Evolutionary conservation across 1,140 invertebrate species (phyloP), one percentile per base, ranked within the genome.

Genomic region (Aphelenchoides fujianensis): DNA sequence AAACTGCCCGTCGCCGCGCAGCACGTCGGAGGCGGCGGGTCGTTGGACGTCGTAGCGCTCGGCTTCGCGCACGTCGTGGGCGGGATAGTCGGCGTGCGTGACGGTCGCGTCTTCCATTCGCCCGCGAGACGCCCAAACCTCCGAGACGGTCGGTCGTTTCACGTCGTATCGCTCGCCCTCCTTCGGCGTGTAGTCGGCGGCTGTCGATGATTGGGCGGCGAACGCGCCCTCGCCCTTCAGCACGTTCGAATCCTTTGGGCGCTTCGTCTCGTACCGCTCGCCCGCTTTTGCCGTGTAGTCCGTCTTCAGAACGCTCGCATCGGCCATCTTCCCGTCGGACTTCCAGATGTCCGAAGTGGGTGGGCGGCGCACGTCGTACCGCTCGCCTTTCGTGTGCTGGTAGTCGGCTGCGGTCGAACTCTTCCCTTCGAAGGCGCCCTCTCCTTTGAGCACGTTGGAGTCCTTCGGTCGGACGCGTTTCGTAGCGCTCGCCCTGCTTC

Each of bases 161-260:
- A 63, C 53, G 0, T 79, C 76, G 48, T 75, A 77, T 2, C 76
- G 63, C 28, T 77, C 76, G 3, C 76, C 76, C 19, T 69, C 35
- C 19, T 67, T 75, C 2, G 53, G 28, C 0, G 37, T 41, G 19
- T 74, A 75, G 16, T 75, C 73, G 12, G 23, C 19, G 27, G 27
- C 12, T 32, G 31, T 73, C 5, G 32, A 53, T 1, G 73, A 36
- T 19, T 68, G 31, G 31, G 27, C 73, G 9, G 19, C 37, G 31
- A 72, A 61, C 3, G 3, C 16, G 16, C 71, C 71, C 9, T 72
- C 72, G 63, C 72, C 71, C 32, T 75, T 73, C 1, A 73, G 27
- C 2, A 74, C 30, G 36, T 74, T 67, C 3, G 72, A 74, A 74
- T 74, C 71, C 7, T 16, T 67, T 0, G 72, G 72, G 16, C 57